These are phyloP conservation scores for Malurus alboscapulatus DNA, from an alignment of 2,113 vertebrate species.

Conservation along the genomic window DNA sequence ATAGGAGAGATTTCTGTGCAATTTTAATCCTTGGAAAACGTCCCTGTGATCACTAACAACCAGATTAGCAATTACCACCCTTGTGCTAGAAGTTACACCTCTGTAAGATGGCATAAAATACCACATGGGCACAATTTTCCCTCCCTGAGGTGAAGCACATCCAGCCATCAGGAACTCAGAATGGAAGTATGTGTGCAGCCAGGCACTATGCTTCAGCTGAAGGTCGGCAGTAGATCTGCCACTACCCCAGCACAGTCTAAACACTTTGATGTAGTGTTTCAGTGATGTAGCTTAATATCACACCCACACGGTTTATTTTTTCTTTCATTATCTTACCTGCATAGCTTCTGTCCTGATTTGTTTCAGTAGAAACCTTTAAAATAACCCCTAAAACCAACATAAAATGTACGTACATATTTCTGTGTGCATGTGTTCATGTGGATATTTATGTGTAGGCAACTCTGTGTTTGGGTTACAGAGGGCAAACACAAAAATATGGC, in stretches of 20 bases:
- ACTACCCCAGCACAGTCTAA: neutral
- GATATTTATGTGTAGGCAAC: no score
- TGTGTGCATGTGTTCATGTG: neutral
- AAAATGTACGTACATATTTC: neutral
- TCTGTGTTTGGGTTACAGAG: neutral
- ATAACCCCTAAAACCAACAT: neutral
- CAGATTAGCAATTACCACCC: neutral
- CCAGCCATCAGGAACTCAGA: neutral
- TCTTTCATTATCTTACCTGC: neutral
- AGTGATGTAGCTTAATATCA: neutral
- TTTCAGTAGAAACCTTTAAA: neutral
- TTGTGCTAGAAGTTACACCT: neutral
- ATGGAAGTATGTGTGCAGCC: neutral
- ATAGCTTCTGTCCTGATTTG: rapidly evolving
- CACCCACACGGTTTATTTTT: neutral
- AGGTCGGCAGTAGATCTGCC: neutral
- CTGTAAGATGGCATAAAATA: neutral
- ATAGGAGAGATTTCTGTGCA: neutral
- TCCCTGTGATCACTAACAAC: neutral
- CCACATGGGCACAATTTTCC: rapidly evolving
- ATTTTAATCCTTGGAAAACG: neutral
- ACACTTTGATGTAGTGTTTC: neutral
- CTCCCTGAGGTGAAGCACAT: neutral
- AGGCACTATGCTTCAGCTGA: neutral
- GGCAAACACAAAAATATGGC: neutral